Conservation (phyloP, 2,113 vertebrate species). For the Phylloscopus trochiloides region DNA sequence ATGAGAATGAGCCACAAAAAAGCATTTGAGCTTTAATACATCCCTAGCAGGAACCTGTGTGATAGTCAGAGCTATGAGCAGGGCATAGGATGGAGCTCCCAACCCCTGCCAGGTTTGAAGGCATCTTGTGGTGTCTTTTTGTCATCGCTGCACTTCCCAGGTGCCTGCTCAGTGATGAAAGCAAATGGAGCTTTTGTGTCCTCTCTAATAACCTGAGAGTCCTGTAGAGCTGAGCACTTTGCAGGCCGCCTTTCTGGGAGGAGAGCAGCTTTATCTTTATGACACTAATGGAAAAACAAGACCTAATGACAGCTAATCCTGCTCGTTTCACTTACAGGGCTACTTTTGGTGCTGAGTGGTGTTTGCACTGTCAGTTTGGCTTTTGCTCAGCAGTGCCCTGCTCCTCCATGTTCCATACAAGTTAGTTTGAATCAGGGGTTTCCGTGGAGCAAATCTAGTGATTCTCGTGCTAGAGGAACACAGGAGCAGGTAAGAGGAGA, state of each 20-base stretch:
- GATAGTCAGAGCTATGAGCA: neutral
- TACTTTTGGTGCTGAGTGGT: neutral
- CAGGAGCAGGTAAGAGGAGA: neutral
- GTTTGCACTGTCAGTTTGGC: neutral
- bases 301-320: constrained; percentile 1
- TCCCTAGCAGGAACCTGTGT: neutral
- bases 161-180: neutral
- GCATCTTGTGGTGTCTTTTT: neutral
- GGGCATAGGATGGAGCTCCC: neutral
- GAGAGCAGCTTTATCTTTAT: neutral
- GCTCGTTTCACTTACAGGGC: neutral
- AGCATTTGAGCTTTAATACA: neutral
- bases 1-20: neutral
- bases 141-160: neutral
- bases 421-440: neutral
- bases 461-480: neutral
- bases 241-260: neutral
- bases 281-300: constrained; percentile 31
- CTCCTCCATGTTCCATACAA: accelerated
- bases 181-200: constrained; percentile 24
- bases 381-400: neutral
- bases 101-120: neutral
- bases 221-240: neutral
- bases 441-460: neutral
- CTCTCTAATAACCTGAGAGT: neutral